Conservation (phyloP, 2,113 vertebrate genomes). For the Neomonachus schauinslandi region DNA sequence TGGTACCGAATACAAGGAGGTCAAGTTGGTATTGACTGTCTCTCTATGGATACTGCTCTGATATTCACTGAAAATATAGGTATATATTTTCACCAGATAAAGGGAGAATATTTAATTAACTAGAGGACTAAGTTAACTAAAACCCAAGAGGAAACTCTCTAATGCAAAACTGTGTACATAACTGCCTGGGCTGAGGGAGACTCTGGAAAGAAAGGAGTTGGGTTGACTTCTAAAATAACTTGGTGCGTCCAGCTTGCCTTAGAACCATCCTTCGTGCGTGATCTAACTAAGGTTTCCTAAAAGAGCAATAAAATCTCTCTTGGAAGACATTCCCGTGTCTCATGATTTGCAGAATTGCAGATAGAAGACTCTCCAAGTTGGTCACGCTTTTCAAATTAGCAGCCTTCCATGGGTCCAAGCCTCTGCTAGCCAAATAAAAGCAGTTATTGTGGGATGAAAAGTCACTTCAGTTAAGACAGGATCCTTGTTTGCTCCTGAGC, state of each 20-base stretch:
- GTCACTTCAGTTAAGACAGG: background rate
- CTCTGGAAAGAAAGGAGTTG: background rate
- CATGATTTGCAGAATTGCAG: background rate
- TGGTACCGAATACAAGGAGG: constrained; percentile 98
- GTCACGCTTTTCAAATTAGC: background rate
- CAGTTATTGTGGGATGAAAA: background rate
- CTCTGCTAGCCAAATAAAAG: background rate
- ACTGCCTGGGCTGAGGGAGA: background rate
- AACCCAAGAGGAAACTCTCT: constrained; percentile 19
- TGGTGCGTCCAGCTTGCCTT: background rate
- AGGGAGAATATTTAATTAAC: constrained; percentile 52
- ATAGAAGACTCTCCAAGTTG: background rate
- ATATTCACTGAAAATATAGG: constrained; percentile 94
- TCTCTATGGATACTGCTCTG: constrained; percentile 95
- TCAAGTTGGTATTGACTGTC: constrained; percentile 95
- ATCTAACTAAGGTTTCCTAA: background rate
- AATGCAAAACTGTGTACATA: constrained; percentile 20
- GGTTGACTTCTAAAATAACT: background rate
- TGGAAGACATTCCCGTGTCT: background rate
- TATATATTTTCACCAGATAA: constrained; percentile 71
- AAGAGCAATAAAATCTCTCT: background rate
- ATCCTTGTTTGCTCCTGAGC: constrained; percentile 30
- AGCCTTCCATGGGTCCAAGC: background rate
- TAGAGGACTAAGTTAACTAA: constrained; percentile 55
- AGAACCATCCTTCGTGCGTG: background rate